phyloP scores from a whole-genome alignment of 2,113 vertebrate species.

The Heterochromis multidens region DNA sequence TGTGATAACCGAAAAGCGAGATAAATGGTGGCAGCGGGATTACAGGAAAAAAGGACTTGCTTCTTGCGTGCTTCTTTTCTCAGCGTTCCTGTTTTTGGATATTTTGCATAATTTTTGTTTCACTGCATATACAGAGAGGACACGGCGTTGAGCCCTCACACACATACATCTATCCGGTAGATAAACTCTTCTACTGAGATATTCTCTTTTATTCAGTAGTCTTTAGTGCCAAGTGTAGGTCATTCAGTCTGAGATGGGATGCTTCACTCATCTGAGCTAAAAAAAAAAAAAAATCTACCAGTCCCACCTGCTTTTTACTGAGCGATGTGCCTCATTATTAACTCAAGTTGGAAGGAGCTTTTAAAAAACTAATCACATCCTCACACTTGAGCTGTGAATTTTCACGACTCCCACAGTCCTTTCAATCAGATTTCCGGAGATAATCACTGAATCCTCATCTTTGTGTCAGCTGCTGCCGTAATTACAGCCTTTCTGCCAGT shows the following conservation, averaged over 20 bases:
- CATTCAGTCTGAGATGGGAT: not conserved
- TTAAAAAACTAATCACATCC: not conserved
- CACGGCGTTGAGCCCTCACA: not conserved
- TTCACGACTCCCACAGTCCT: not conserved
- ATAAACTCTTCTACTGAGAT: not conserved
- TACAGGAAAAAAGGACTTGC: not conserved
- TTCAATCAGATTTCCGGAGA: not conserved
- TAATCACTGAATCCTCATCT: not conserved
- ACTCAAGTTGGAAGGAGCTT: not conserved
- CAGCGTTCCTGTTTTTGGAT: not conserved
- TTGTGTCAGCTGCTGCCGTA: not conserved
- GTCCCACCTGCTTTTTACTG: not conserved
- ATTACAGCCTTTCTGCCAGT: not conserved
- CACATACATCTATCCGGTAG: not conserved
- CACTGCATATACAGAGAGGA: not conserved
- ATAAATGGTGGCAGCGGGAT: not conserved
- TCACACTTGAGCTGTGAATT: not conserved
- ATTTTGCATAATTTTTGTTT: not conserved
- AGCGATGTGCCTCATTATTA: not conserved
- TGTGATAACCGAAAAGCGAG: not conserved
- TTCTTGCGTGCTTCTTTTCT: not conserved
- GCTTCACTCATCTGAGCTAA: not conserved
- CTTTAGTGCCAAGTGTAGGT: not conserved
- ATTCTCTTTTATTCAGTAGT: not conserved
- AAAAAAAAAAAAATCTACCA: not conserved